Evolutionary conservation across 2,888 invertebrate genomes (phyloP), one percentile per base, ranked within the genome.

Genomic region (Diplolepis rosae): DNA sequence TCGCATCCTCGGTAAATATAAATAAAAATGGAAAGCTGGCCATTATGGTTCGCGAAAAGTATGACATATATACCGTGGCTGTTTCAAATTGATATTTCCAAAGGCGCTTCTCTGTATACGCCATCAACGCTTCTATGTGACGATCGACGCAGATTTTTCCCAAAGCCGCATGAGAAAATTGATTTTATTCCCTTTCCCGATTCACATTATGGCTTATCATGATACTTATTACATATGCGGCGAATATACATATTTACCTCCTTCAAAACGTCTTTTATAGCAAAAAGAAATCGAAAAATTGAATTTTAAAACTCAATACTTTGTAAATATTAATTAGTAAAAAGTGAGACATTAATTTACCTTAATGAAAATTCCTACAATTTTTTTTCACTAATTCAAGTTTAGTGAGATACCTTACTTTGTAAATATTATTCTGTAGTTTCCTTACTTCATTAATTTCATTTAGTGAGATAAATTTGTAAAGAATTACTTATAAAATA

Each of bases 21-120:
- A 87, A 87, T 87, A 86, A 87, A 87, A 87, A 87, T 87, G 85
- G 87, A 87, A 87, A 87, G 87, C 87, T 82, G 86, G 83, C 84
- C 83, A 87, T 87, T 84, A 87, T 86, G 81, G 84, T 77, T 74
- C 82, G 77, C 82, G 85, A 80, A 86, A 87, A 87, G 87, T 81
- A 85, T 87, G 87, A 87, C 83, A 83, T 84, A 87, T 86, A 85
- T 80, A 83, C 81, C 76, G 69, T 35, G 79, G 79, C 81, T 83
- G 83, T 83, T 84, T 82, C 84, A 84, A 87, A 85, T 86, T 86
- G 86, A 85, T 86, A 85, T 85, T 85, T 87, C 80, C 75, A 79
- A 82, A 85, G 73, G 73, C 68, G 68, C 65, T 69, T 54, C 28
- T 54, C 52, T 54, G 45, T 67, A n/a, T n/a, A 32, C 35, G 66